These are phyloP conservation scores for Harpegnathos saltator DNA, from an alignment of 1,140 invertebrate species.

Conservation along the genomic window DNA sequence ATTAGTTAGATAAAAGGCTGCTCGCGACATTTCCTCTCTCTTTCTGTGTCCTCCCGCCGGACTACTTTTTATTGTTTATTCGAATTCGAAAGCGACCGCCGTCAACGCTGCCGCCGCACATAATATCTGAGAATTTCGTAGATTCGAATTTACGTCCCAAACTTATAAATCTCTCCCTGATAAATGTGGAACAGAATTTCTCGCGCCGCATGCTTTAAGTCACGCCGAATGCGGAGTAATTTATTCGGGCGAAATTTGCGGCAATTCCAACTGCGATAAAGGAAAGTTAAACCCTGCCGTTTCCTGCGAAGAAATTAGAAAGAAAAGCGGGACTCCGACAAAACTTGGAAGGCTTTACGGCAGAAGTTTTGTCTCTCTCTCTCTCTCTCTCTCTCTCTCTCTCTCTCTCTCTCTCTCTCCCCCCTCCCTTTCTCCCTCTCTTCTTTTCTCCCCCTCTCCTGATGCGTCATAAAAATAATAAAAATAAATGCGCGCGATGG, in stretches of 20 bases:
- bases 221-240: constrained; percentile 46
- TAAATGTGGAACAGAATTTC: constrained; percentile 55
- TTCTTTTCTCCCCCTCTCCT: too few relatives aligned
- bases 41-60: neutral
- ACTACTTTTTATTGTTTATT: constrained; percentile 5
- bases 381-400: too few relatives aligned
- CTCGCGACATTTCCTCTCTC: neutral
- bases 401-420: too few relatives aligned
- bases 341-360: constrained; percentile 43
- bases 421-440: too few relatives aligned
- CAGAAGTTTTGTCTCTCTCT: constrained; percentile 38
- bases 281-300: constrained; percentile 40
- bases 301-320: constrained; percentile 59
- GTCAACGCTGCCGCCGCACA: neutral
- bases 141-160: constrained; percentile 38
- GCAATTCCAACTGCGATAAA: constrained; percentile 55
- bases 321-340: constrained; percentile 49
- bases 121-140: neutral
- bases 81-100: constrained; percentile 19
- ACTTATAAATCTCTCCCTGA: constrained; percentile 53
- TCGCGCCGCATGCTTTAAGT: constrained; percentile 43
- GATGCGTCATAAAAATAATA: constrained; percentile 14
- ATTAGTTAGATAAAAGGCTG: neutral
- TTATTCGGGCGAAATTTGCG: constrained; percentile 56
- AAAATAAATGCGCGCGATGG: constrained; percentile 48